A percentile compares a stretch with the other conserved stretches of the same genome.
Evolutionary conservation across 1,140 invertebrate genomes (phyloP).

Genomic region (Eumeta japonica): DNA sequence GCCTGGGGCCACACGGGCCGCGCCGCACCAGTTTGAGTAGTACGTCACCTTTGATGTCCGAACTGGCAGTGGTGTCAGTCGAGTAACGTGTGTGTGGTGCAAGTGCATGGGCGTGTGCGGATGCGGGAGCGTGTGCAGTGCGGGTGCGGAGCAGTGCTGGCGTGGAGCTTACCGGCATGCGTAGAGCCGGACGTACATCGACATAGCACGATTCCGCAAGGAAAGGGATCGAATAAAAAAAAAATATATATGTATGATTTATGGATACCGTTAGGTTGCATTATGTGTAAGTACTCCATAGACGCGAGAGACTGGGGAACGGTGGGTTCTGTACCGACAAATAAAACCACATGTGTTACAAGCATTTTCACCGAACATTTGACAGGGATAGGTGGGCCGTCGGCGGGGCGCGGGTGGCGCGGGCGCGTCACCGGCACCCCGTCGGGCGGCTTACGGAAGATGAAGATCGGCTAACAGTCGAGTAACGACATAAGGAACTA

Average conservation of each 20-base stretch:
- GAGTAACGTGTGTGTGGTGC: too few species aligned
- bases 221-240: too few species aligned
- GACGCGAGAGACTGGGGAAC: slow-evolving; percentile 52
- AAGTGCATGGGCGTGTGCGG: too few species aligned
- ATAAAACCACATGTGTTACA: slow-evolving; percentile 50
- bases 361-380: slow-evolving; percentile 32
- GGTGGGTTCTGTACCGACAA: slow-evolving; percentile 54
- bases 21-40: too few species aligned
- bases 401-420: slow-evolving; percentile 6
- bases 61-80: slow-evolving; percentile 41
- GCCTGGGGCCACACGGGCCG: too few species aligned
- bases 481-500: slow-evolving; percentile 33
- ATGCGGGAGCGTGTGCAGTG: too few species aligned
- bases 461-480: slow-evolving; percentile 26
- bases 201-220: too few species aligned
- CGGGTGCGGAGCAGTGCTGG: too few species aligned
- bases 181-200: too few species aligned
- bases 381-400: slow-evolving; percentile 9
- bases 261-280: slow-evolving; percentile 53
- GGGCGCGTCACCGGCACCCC: neutral
- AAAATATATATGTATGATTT: slow-evolving; percentile 35
- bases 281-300: slow-evolving; percentile 55
- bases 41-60: slow-evolving; percentile 58
- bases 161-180: too few species aligned
- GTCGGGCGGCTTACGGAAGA: slow-evolving; percentile 14